Evolutionary conservation across 2,113 vertebrate species (phyloP).

Genomic region (Alouatta palliata): DNA sequence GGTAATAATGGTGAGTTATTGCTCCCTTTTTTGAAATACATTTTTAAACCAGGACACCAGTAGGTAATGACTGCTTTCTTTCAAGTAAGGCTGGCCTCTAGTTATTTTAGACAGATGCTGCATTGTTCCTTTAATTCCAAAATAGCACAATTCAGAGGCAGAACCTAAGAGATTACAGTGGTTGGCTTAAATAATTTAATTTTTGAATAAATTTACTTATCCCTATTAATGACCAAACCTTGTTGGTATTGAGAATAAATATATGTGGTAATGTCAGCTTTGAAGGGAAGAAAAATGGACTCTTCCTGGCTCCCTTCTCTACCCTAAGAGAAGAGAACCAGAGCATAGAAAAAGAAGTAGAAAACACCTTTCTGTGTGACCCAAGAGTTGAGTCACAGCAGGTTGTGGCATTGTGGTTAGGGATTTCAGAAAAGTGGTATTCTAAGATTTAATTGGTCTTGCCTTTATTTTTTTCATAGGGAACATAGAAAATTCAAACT

Average conservation of each 20-base stretch:
- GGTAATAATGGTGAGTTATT: neutral
- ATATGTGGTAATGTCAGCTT: neutral
- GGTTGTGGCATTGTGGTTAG: neutral
- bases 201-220: neutral
- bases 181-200: neutral
- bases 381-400: neutral
- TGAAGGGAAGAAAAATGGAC: neutral
- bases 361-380: neutral
- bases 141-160: neutral
- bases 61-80: neutral
- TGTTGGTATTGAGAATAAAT: neutral
- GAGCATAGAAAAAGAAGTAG: neutral
- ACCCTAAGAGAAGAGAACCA: neutral
- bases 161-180: neutral
- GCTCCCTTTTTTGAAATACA: neutral
- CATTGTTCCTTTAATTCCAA: constrained; percentile 9
- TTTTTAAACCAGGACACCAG: neutral
- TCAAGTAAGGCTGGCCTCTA: neutral
- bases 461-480: neutral
- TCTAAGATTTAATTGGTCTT: neutral
- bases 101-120: constrained; percentile 7
- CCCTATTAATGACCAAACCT: neutral
- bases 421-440: neutral
- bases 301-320: neutral
- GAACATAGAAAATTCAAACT: neutral